These are phyloP conservation scores for Mormyrops attenuatus DNA, from an alignment of 2,797 vertebrate species.

Conservation along the genomic window DNA sequence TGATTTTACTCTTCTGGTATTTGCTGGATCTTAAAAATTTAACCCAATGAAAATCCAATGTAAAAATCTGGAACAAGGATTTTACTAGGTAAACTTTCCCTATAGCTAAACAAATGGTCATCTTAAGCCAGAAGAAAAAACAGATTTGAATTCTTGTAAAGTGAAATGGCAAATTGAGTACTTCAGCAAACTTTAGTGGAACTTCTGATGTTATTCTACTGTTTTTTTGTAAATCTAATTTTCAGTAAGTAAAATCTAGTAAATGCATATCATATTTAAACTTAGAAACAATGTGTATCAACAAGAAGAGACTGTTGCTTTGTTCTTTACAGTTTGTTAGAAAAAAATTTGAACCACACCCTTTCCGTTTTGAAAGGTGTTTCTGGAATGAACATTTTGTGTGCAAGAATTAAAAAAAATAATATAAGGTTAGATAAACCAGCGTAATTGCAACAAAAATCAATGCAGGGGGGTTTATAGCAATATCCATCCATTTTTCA, in stretches of 20 bases:
- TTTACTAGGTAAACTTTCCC: constrained; percentile 11
- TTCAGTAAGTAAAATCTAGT: background rate
- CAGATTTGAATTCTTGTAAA: constrained; percentile 24
- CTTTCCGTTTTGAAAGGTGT: background rate
- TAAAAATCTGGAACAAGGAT: constrained; percentile 7
- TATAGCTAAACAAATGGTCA: constrained; percentile 21
- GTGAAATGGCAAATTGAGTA: background rate
- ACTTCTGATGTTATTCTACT: background rate
- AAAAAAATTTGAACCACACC: background rate
- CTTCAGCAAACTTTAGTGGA: background rate
- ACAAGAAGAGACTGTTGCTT: background rate
- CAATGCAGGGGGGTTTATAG: background rate
- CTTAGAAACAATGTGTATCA: background rate
- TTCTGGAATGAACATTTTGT: background rate
- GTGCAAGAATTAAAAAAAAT: background rate
- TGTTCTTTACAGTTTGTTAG: background rate
- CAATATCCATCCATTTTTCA: background rate
- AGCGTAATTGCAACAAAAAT: background rate
- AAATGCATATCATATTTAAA: background rate
- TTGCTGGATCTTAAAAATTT: background rate
- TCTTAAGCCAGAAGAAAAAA: background rate
- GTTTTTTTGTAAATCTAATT: background rate
- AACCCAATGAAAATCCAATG: background rate
- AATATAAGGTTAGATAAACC: background rate
- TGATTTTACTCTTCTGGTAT: background rate